phyloP scores from a whole-genome alignment of 2,888 invertebrate species.

The Phyto melanocephala region DNA sequence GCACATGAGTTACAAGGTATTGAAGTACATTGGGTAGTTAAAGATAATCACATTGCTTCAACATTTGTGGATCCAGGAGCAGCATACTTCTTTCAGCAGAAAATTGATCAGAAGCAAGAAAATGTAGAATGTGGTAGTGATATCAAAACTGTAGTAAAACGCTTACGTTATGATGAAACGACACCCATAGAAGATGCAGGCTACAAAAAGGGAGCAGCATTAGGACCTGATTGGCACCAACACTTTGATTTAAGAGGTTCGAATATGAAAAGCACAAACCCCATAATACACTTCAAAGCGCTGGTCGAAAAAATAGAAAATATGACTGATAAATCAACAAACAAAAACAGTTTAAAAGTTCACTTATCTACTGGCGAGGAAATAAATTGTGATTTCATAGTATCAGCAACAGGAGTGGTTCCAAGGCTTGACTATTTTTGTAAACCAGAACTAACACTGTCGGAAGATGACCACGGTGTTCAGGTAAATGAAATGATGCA shows the following conservation, averaged over 20 bases:
- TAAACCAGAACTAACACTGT: constrained; percentile 79
- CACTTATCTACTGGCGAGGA: constrained; percentile 85
- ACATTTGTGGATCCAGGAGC: constrained; percentile 98
- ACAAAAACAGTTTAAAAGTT: constrained; percentile 85
- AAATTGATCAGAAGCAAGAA: constrained; percentile 47
- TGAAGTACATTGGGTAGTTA: constrained; percentile 95
- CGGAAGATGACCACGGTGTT: constrained; percentile 88
- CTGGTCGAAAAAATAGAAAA: constrained; percentile 78
- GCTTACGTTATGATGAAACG: constrained; percentile 85
- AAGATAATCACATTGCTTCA: constrained; percentile 94
- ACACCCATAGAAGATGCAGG: constrained; percentile 67
- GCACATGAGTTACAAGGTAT: constrained; percentile 91
- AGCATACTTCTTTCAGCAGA: constrained; percentile 91
- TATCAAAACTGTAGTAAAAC: constrained; percentile 79
- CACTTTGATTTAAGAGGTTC: constrained; percentile 80
- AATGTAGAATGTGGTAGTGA: not conserved
- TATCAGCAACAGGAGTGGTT: constrained; percentile 96
- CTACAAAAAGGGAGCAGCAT: constrained; percentile 87
- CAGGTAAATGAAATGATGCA: constrained; percentile 91
- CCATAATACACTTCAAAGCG: constrained; percentile 82
- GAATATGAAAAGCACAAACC: constrained; percentile 62
- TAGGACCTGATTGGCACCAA: constrained; percentile 98
- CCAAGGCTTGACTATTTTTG: constrained; percentile 83
- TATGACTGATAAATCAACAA: constrained; percentile 66
- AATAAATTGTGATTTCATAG: constrained; percentile 90